A percentile compares a stretch with the other conserved stretches of the same genome.
phyloP scores from a whole-genome alignment of 1,140 invertebrate species.

The Ips typographus region DNA sequence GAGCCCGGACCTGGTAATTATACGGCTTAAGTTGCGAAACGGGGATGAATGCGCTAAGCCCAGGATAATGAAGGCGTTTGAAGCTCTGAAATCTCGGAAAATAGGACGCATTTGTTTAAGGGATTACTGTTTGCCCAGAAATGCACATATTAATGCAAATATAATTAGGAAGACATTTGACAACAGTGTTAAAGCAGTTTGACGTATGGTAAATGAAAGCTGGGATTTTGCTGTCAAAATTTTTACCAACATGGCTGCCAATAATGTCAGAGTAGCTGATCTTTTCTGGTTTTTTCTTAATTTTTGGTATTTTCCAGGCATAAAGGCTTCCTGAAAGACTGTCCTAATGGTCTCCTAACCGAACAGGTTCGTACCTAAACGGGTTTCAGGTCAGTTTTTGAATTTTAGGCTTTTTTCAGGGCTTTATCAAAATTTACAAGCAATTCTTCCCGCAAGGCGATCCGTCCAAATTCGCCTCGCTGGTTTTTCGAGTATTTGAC shows the following conservation, averaged over 20 bases:
- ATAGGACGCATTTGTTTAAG: too few relatives aligned
- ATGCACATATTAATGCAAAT: too few relatives aligned
- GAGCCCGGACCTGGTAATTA: background rate
- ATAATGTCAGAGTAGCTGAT: too few relatives aligned
- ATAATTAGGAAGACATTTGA: too few relatives aligned
- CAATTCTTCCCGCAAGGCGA: slow-evolving; percentile 99
- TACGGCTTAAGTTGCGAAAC: background rate
- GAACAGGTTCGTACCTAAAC: slow-evolving; percentile 72
- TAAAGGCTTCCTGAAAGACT: slow-evolving; percentile 93
- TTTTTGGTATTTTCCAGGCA: slow-evolving; percentile 65
- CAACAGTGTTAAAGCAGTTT: too few relatives aligned
- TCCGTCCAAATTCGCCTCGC: slow-evolving; percentile 94
- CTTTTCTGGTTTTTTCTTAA: background rate
- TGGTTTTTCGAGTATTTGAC: slow-evolving; percentile 97
- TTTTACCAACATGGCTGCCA: too few relatives aligned
- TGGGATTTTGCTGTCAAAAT: too few relatives aligned
- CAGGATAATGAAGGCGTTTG: background rate
- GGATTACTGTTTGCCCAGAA: too few relatives aligned
- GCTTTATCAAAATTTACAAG: slow-evolving; percentile 98
- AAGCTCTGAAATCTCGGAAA: too few relatives aligned
- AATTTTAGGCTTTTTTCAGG: slow-evolving; percentile 63
- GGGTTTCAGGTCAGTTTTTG: background rate
- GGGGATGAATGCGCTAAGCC: background rate
- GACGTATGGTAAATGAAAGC: too few relatives aligned
- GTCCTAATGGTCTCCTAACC: slow-evolving; percentile 86